Conservation (phyloP, 2,113 vertebrate species). For the Calidris pugnax region DNA sequence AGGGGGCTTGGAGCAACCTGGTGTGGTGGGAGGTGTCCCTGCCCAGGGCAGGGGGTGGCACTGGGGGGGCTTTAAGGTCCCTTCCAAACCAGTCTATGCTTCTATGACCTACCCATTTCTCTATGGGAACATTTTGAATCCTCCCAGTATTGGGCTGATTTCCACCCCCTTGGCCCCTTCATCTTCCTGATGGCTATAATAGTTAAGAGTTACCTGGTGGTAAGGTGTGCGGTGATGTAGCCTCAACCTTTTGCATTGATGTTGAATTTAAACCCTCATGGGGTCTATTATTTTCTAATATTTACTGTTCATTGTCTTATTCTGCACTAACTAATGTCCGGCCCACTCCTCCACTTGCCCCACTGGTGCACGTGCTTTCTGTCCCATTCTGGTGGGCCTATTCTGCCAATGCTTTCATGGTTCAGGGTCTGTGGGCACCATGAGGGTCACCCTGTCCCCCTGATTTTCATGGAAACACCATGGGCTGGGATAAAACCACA, state of each 20-base stretch:
- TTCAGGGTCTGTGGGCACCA: not conserved
- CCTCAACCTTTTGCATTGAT: not conserved
- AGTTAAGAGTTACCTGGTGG: not conserved
- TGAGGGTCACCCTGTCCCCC: not conserved
- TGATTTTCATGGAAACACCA: not conserved
- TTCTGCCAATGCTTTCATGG: accelerated
- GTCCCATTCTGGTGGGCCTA: too few species aligned
- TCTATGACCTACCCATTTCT: not conserved
- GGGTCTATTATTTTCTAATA: not conserved
- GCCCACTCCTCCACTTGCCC: not conserved
- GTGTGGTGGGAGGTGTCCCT: too few species aligned
- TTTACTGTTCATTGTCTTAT: not conserved
- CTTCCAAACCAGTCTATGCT: too few species aligned
- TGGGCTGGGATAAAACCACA: not conserved
- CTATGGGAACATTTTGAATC: not conserved
- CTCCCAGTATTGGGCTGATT: not conserved
- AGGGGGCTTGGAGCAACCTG: too few species aligned
- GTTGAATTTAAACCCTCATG: not conserved
- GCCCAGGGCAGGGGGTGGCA: too few species aligned
- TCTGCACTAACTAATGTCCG: not conserved
- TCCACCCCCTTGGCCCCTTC: not conserved
- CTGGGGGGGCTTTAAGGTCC: too few species aligned
- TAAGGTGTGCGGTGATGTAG: not conserved
- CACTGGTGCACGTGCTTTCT: not conserved
- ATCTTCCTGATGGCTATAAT: not conserved